phyloP scores from a whole-genome alignment of 2,888 invertebrate species.

The Cybosia mesomella region DNA sequence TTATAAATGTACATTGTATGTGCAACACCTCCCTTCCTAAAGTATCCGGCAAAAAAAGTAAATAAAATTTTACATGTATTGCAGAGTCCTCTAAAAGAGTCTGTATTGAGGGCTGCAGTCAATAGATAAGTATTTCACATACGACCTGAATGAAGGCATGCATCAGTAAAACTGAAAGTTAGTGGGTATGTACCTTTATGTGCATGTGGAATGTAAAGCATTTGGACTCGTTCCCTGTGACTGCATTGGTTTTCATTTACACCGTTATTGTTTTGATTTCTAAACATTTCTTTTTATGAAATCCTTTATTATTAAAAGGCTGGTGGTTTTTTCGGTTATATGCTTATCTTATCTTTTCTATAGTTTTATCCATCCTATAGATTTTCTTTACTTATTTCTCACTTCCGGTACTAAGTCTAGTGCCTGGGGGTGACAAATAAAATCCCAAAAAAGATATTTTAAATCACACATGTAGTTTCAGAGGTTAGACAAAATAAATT shows the following conservation, averaged over 20 bases:
- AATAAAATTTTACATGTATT: conserved; percentile 18
- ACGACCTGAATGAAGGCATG: conserved; percentile 51
- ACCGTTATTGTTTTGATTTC: conserved; percentile 25
- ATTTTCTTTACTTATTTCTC: too few species aligned
- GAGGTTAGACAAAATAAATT: too few species aligned
- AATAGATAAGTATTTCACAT: conserved; percentile 66
- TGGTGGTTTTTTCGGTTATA: neutral
- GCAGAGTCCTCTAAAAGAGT: conserved; percentile 23
- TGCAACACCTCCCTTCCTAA: neutral
- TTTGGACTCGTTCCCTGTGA: conserved; percentile 34
- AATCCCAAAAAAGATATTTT: too few species aligned
- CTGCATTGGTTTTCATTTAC: conserved; percentile 31
- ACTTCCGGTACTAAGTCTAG: too few species aligned
- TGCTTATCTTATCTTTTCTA: too few species aligned
- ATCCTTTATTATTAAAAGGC: too few species aligned
- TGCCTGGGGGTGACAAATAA: too few species aligned
- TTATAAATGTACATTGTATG: neutral
- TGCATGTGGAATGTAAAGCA: conserved; percentile 40
- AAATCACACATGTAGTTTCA: too few species aligned
- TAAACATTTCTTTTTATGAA: neutral
- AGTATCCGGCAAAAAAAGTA: neutral
- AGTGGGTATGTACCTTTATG: conserved; percentile 35
- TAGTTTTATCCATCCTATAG: too few species aligned
- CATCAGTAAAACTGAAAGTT: conserved; percentile 60
- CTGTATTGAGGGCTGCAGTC: conserved; percentile 57